Base-by-base conservation (phyloP, 92 coral and sea anemone genomes). In the Parazoanthus atlanticus region DNA sequence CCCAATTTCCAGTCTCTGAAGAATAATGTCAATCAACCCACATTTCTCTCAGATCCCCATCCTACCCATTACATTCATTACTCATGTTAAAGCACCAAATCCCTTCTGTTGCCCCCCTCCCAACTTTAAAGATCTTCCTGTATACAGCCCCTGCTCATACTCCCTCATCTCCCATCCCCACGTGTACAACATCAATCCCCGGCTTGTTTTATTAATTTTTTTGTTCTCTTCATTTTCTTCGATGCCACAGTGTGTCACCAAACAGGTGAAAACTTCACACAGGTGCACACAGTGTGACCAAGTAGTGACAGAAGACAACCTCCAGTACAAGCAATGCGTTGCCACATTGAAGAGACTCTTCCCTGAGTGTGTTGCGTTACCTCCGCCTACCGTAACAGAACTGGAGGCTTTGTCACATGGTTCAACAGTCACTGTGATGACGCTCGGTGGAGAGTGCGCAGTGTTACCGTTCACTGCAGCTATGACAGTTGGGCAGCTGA, bases 391-490 rank as follows among this genome's bases (percentile, higher is more conserved):
- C 74, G 69, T 78, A 76, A 78, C 93, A 2, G 81, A 83, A 83
- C 64, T 28, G 26, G 54, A 61, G 6, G 67, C 46, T n/a, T 34
- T 56, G 9, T 36, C 85, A n/a, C 31, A 49, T 65, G 73, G 77
- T 9, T 21, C 92, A 84, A 90, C 95, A 19, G 91, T 94, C 26
- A 91, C 94, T 66, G 92, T 97, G 56, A 93, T 93, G 36, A 92
- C 95, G 90, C 85, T 97, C 83, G 96, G 98, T 54, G 99, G 99
- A 33, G 99, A 97, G 89, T 89, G 93, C 28, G 92, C 98, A 13
- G 94, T 92, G n/a, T 43, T 97, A 47, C 79, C 73, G 17, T 94
- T 88, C 88, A 77, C 88, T 11, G 91, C 95, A 74, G 25, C 52
- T 19, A 80, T 95, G 95, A 88, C 93, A 16, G 92, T 97, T 71